Percentiles rank a stretch among this genome's conserved stretches.
Conservation (phyloP, 2,113 vertebrate species). For the Aegithalos caudatus region DNA sequence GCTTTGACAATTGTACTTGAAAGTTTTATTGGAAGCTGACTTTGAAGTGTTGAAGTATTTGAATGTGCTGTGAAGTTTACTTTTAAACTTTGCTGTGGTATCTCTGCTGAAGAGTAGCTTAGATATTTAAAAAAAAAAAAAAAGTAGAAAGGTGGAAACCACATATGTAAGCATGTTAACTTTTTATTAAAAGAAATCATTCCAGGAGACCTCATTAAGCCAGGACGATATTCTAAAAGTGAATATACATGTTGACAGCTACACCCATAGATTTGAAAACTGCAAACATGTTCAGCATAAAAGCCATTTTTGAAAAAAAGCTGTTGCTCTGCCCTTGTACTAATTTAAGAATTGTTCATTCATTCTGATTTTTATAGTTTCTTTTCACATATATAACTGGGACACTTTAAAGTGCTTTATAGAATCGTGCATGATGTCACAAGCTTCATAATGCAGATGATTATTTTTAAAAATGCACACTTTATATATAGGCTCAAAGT, state of each 20-base stretch:
- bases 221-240: constrained; percentile 66
- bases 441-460: neutral
- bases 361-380: constrained; percentile 58
- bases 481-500: neutral
- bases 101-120: neutral
- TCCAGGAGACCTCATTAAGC: constrained; percentile 72
- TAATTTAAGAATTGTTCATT: constrained; percentile 65
- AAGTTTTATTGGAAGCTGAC: constrained; percentile 34
- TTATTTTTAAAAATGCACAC: neutral
- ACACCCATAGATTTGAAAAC: constrained; percentile 69
- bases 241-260: constrained; percentile 71
- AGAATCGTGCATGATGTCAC: constrained; percentile 7
- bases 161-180: constrained; percentile 62
- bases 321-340: constrained; percentile 58
- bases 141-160: constrained; percentile 41
- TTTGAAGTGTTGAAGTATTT: constrained; percentile 51
- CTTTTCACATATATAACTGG: constrained; percentile 49
- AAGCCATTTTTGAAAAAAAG: constrained; percentile 60
- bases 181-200: constrained; percentile 71
- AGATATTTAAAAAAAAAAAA: neutral
- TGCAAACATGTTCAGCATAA: constrained; percentile 68
- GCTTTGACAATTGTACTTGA: neutral
- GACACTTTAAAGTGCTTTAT: constrained; percentile 11
- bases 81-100: neutral
- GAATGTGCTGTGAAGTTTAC: neutral